Evolutionary conservation across 2,888 invertebrate genomes (phyloP).

Genomic region (Ichneumoninae sp.): DNA sequence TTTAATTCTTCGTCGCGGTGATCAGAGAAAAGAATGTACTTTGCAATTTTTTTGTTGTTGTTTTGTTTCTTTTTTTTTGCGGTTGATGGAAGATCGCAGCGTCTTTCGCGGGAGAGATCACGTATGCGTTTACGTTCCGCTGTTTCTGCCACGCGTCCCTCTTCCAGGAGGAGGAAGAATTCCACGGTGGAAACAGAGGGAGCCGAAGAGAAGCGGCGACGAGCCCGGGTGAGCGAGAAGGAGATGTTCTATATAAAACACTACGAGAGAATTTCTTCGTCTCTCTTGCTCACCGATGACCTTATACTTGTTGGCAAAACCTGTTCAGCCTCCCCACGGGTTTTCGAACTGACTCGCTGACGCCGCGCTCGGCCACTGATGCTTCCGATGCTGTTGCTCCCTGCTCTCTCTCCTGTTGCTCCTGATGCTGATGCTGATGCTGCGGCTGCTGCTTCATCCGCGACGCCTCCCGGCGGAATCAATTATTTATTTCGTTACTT

Average conservation of each 20-base stretch:
- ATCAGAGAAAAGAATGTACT: background rate
- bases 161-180: slow-evolving; percentile 36
- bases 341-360: slow-evolving; percentile 59
- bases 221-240: slow-evolving; percentile 3
- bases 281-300: slow-evolving; percentile 78
- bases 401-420: slow-evolving; percentile 31
- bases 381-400: slow-evolving; percentile 58
- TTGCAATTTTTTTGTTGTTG: slow-evolving; percentile 16
- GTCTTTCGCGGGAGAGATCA: slow-evolving; percentile 10
- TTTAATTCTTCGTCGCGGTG: background rate
- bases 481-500: slow-evolving; percentile 84
- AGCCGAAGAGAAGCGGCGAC: slow-evolving; percentile 42
- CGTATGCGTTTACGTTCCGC: slow-evolving; percentile 51
- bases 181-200: slow-evolving; percentile 40
- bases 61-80: background rate
- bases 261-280: slow-evolving; percentile 60
- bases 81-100: background rate
- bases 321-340: slow-evolving; percentile 80
- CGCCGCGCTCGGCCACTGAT: slow-evolving; percentile 60
- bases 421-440: slow-evolving; percentile 26
- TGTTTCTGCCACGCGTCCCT: slow-evolving; percentile 62
- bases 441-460: slow-evolving; percentile 70
- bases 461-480: slow-evolving; percentile 82
- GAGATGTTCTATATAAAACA: slow-evolving; percentile 24
- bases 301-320: slow-evolving; percentile 81